A percentile compares a stretch with the other conserved stretches of the same genome.
Evolutionary conservation across 35 echinoderm and acorn worm species (phyloP).

Genomic region (Amphiura filiformis): DNA sequence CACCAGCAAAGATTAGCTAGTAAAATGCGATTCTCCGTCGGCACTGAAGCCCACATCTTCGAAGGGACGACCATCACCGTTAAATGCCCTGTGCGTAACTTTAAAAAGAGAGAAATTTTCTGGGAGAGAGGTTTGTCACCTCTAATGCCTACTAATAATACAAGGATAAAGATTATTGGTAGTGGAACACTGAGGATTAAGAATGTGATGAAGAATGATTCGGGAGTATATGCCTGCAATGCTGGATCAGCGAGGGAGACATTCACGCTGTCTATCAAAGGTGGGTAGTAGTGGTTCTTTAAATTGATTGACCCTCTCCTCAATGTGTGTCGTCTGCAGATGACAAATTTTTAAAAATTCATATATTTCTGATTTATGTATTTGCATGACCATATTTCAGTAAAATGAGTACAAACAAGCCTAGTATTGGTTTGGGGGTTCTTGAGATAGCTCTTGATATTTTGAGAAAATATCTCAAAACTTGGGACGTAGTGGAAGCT

Average conservation of each 20-base stretch:
- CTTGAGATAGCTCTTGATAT: no score
- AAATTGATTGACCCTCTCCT: no score
- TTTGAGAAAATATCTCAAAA: no score
- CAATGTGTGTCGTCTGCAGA: no score
- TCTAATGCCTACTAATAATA: background rate
- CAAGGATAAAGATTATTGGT: background rate
- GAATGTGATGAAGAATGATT: background rate
- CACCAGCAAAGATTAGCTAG: background rate
- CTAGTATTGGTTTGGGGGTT: no score
- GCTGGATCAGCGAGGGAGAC: conserved; percentile 27
- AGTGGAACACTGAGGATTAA: conserved; percentile 6
- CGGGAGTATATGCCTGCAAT: conserved; percentile 18
- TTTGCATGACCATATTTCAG: no score
- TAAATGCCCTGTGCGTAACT: conserved; percentile 31
- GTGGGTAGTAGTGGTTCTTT: background rate
- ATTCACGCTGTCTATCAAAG: conserved; percentile 13
- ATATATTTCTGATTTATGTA: no score
- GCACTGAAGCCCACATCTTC: conserved; percentile 11
- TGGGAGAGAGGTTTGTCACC: background rate
- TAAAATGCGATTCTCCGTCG: conserved; percentile 28
- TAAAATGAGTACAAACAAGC: no score
- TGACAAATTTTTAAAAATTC: no score
- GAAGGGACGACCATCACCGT: conserved; percentile 9
- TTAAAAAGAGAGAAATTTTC: background rate
- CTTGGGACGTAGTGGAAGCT: no score